These are phyloP conservation scores for Apis mellifera DNA, from an alignment of 1,140 invertebrate species.

Conservation along the genomic window Amel_HAv3.1 CM009945.2:4517501-4518000, in stretches of 20 bases:
- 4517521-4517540: too few relatives aligned
- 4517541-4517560: too few relatives aligned
- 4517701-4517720: neutral
- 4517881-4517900: slow-evolving; percentile 75
- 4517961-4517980: slow-evolving; percentile 73
- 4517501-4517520: too few relatives aligned
- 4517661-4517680: too few relatives aligned
- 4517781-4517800: slow-evolving; percentile 39
- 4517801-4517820: slow-evolving; percentile 34
- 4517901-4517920: slow-evolving; percentile 70
- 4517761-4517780: neutral
- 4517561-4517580: too few relatives aligned
- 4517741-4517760: too few relatives aligned
- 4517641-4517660: too few relatives aligned
- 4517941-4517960: slow-evolving; percentile 70
- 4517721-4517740: neutral
- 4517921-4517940: slow-evolving; percentile 78
- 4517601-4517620: too few relatives aligned
- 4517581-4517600: too few relatives aligned
- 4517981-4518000: slow-evolving; percentile 20
- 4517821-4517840: slow-evolving; percentile 73
- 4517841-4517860: slow-evolving; percentile 12
- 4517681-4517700: too few relatives aligned
- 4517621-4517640: too few relatives aligned
- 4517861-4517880: slow-evolving; percentile 40